Base-by-base conservation (phyloP, 2,797 vertebrate species). In the Echeneis naucrates region DNA sequence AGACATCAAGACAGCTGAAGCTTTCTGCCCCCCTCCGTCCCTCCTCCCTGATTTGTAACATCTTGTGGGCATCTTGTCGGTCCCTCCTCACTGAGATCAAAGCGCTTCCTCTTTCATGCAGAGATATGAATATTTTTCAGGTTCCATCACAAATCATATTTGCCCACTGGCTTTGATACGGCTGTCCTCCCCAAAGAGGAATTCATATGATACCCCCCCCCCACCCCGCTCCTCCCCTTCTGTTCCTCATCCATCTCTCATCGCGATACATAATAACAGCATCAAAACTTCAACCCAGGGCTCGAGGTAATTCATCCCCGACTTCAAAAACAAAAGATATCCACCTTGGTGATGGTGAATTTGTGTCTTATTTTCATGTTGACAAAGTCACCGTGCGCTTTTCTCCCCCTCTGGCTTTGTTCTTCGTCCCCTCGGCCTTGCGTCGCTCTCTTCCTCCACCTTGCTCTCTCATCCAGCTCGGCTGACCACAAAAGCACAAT, bases 271-370 rank as follows among this genome's bases (percentile, higher is more conserved):
- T 82, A 81, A 84, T 76, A 78, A 73, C 61, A 1, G 54, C 77
- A 85, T 82, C 59, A 68, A 64, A 77, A 78, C 55, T 33, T 75
- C 62, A 75, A 72, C 78, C 78, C 67, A 8, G 56, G 80, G 79
- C 74, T 75, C 45, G 56, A 87, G 52, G 67, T 1, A 21, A 84
- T 67, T 73, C 76, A 72, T 72, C 65, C 66, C 61, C 4, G 77
- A 84, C 84, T 79, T 84, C 77, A 83, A 77, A 88, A 79, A 80
- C 64, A 71, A 61, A 77, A 78, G 70, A 81, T 73, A 74, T 86
- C 65, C 63, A 67, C 78, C 83, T 83, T 75, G 82, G 71, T 72
- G 77, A 7, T 1, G 35, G 42, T 45, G 58, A 69, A 52, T 58
- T 40, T 79, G 24, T 66, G 51, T 55, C 50, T 77, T 85, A 75